Evolutionary conservation across 2,113 vertebrate species (phyloP).

Genomic region (Geothlypis trichas): DNA sequence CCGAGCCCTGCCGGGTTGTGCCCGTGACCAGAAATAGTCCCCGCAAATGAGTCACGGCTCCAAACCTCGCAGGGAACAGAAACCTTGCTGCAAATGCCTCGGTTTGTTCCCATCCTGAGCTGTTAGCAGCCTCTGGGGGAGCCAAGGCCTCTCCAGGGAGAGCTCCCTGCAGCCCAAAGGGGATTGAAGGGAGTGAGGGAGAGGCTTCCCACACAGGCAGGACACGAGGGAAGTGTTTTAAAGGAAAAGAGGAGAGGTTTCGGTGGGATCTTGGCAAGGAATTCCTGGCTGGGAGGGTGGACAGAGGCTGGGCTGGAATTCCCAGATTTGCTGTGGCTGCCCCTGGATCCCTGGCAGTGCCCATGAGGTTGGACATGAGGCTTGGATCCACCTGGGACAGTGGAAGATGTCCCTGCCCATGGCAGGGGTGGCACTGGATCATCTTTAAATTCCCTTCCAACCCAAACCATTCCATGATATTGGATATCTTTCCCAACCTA

Average conservation of each 20-base stretch:
- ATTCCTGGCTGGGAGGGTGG: neutral
- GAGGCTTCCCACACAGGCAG: accelerated
- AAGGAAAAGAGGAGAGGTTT: neutral
- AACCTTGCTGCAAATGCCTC: neutral
- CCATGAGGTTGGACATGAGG: neutral
- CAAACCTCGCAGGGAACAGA: accelerated
- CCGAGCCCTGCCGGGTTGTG: neutral
- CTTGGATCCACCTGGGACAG: accelerated
- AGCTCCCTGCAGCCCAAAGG: neutral
- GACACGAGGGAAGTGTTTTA: neutral
- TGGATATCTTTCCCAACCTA: neutral
- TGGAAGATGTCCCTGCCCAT: accelerated
- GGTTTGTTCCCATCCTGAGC: neutral
- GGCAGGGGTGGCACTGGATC: neutral
- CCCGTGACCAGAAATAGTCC: slow-evolving; percentile 1
- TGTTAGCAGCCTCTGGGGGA: accelerated
- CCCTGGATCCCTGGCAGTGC: neutral
- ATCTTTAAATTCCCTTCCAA: too few relatives aligned
- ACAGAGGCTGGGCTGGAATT: neutral
- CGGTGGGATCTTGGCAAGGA: accelerated
- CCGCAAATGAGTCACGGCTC: neutral
- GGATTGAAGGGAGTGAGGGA: accelerated
- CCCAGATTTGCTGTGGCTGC: neutral
- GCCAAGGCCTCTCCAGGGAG: neutral
- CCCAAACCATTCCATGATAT: neutral